phyloP scores from a whole-genome alignment of 2,797 vertebrate species.

The Enteromius thamalakanensis region DNA sequence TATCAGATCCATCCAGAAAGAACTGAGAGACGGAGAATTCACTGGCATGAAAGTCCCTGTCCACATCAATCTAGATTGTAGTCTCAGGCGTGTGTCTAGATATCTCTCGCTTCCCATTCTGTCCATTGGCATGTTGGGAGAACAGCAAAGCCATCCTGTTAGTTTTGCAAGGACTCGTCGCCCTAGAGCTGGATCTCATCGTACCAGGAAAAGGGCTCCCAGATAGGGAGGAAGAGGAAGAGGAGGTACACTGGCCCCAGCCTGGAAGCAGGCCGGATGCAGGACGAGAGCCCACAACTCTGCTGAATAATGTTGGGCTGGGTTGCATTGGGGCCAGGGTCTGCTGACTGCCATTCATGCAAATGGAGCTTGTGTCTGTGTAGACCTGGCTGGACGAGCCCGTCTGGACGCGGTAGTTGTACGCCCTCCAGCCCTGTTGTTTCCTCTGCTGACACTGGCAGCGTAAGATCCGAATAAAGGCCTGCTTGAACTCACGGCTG shows the following conservation, averaged over 20 bases:
- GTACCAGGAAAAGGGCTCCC: conserved; percentile 48
- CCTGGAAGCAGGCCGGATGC: conserved; percentile 77
- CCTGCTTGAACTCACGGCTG: conserved; percentile 96
- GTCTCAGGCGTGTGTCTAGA: conserved; percentile 34
- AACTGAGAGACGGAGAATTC: conserved; percentile 5
- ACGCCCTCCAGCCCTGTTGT: conserved; percentile 81
- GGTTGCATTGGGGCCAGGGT: conserved; percentile 86
- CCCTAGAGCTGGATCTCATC: conserved; percentile 16
- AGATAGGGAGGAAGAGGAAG: conserved; percentile 69
- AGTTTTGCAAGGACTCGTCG: conserved; percentile 37
- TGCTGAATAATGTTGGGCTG: conserved; percentile 84
- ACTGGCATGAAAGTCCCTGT: conserved; percentile 4
- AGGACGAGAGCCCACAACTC: conserved; percentile 75
- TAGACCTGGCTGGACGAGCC: conserved; percentile 82
- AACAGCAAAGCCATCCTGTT: conserved; percentile 49
- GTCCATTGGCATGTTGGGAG: conserved; percentile 39
- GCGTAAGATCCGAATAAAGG: conserved; percentile 91
- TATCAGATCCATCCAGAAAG: conserved; percentile 22
- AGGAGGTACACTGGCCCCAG: conserved; percentile 74
- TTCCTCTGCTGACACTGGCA: conserved; percentile 89
- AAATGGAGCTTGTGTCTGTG: conserved; percentile 84
- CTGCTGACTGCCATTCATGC: conserved; percentile 89
- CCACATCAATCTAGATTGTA: conserved; percentile 33
- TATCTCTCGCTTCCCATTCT: conserved; percentile 42
- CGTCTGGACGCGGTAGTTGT: conserved; percentile 89